These are phyloP conservation scores for Bombus balteatus DNA, from an alignment of 1,140 invertebrate species.

Conservation along the genomic window DNA sequence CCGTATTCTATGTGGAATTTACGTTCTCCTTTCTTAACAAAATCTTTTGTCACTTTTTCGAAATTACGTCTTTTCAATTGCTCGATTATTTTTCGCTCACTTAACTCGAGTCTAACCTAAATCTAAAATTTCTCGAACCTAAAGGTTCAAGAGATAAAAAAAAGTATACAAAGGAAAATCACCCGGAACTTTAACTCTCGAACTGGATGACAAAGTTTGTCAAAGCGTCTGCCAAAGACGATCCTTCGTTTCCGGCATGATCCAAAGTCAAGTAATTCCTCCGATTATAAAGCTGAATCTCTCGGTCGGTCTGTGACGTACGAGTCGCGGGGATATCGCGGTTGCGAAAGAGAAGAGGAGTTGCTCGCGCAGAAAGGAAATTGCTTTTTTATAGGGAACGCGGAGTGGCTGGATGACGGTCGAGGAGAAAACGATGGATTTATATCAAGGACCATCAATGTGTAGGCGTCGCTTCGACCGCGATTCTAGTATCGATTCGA, in stretches of 20 bases:
- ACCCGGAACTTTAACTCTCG: background rate
- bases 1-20: background rate
- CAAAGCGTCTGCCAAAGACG: background rate
- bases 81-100: too few relatives aligned
- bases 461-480: conserved; percentile 54
- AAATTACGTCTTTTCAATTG: too few relatives aligned
- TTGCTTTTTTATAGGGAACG: conserved; percentile 51
- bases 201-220: background rate
- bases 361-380: conserved; percentile 35
- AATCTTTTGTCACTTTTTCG: too few relatives aligned
- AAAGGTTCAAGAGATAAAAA: background rate
- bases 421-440: conserved; percentile 39
- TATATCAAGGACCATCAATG: conserved; percentile 39
- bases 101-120: background rate
- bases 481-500: conserved; percentile 60
- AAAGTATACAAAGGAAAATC: background rate
- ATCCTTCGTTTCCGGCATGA: background rate
- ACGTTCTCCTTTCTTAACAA: background rate
- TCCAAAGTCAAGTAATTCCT: conserved; percentile 18
- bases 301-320: background rate
- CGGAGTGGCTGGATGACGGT: conserved; percentile 6
- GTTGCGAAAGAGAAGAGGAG: background rate
- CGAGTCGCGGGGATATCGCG: background rate
- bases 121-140: background rate
- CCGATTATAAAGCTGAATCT: conserved; percentile 38